These are phyloP conservation scores for Parazoanthus atlanticus DNA, from an alignment of 92 coral and sea anemone species.

Conservation along the genomic window DNA sequence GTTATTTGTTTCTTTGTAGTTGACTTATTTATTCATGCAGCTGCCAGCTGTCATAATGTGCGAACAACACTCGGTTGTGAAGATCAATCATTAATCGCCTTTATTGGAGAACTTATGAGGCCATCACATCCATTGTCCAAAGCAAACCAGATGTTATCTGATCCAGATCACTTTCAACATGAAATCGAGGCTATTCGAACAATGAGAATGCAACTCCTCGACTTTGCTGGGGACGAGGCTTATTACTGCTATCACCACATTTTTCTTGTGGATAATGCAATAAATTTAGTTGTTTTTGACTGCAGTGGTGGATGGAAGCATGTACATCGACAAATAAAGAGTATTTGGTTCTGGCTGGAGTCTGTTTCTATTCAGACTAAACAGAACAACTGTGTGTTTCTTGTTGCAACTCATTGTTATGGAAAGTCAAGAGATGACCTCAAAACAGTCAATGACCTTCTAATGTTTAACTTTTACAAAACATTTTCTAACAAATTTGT, in stretches of 20 bases:
- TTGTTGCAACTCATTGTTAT: constrained; percentile 57
- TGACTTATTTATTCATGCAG: not conserved
- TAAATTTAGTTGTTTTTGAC: constrained; percentile 50
- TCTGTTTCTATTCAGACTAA: constrained; percentile 43
- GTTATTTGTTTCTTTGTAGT: not conserved
- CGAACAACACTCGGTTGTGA: not conserved
- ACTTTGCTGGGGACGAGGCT: constrained; percentile 66
- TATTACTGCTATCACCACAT: constrained; percentile 58
- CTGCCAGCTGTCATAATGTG: not conserved
- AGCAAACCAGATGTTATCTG: not conserved
- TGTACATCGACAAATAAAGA: not conserved
- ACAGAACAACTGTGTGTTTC: constrained; percentile 28
- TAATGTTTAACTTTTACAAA: constrained; percentile 20
- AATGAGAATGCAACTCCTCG: constrained; percentile 50
- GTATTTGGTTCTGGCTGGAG: constrained; percentile 60
- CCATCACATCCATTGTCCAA: not conserved
- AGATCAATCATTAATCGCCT: not conserved
- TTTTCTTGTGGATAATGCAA: constrained; percentile 45
- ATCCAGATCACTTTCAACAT: not conserved
- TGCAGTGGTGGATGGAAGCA: not conserved
- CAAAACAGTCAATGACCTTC: constrained; percentile 13
- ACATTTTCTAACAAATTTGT: constrained; percentile 36
- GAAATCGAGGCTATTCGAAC: not conserved
- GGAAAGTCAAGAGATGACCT: constrained; percentile 2
- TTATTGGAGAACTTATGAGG: not conserved